Evolutionary conservation across 2,797 vertebrate species (phyloP).

Genomic region (Danionella dracula): DNA sequence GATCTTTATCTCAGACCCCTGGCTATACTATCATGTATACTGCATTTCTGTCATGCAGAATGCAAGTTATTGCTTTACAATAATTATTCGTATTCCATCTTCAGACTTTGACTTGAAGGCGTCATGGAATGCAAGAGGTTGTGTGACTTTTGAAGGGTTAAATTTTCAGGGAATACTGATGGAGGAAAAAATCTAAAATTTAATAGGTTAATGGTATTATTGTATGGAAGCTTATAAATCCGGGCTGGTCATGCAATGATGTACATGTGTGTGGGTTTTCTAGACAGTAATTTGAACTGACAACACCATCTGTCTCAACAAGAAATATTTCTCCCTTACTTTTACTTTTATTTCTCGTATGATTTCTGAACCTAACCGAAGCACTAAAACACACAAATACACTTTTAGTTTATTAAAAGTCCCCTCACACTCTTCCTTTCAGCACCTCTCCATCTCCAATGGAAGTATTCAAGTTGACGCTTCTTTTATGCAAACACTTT

Average conservation of each 20-base stretch:
- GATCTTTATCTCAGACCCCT: neutral
- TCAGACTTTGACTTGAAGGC: too few relatives aligned
- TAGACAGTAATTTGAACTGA: constrained; percentile 15
- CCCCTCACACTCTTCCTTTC: constrained; percentile 32
- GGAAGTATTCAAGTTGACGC: constrained; percentile 94
- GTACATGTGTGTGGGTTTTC: neutral
- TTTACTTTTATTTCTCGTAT: neutral
- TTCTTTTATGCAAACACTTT: constrained; percentile 97
- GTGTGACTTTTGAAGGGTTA: too few relatives aligned
- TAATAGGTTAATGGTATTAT: neutral
- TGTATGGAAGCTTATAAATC: neutral
- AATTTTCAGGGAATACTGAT: too few relatives aligned
- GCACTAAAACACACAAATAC: neutral
- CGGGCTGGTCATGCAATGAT: neutral
- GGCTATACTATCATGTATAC: neutral
- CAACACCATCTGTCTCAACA: constrained; percentile 4
- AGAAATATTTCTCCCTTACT: neutral
- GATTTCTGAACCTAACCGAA: neutral
- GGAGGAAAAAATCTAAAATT: neutral
- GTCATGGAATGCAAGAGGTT: too few relatives aligned
- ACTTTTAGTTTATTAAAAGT: neutral
- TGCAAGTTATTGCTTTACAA: too few relatives aligned
- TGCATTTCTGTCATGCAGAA: neutral
- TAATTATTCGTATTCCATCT: too few relatives aligned
- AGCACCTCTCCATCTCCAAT: constrained; percentile 95